phyloP scores from a whole-genome alignment of 2,888 invertebrate genomes.

The Meandrusa payeni region DNA sequence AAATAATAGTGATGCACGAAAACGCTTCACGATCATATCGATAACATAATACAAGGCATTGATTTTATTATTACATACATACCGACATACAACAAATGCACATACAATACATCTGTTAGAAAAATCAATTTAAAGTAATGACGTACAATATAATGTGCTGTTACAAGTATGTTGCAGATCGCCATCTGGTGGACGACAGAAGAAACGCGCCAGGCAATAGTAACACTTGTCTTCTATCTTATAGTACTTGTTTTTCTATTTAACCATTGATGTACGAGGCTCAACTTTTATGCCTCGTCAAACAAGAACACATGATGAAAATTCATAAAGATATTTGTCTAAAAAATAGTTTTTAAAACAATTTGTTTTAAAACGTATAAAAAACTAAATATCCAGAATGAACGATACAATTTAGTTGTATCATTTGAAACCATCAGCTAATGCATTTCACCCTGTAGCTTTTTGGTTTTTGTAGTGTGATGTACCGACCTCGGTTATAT shows the following conservation, averaged over 20 bases:
- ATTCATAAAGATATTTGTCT: too few relatives aligned
- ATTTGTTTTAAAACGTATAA: neutral
- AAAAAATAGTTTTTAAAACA: too few relatives aligned
- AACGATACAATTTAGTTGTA: neutral
- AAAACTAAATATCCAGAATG: neutral
- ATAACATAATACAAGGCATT: constrained; percentile 7
- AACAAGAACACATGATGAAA: too few relatives aligned
- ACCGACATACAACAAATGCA: neutral
- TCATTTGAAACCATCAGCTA: constrained; percentile 13
- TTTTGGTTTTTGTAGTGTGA: constrained; percentile 32
- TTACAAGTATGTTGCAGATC: constrained; percentile 64
- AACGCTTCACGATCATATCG: constrained; percentile 4
- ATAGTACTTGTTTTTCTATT: neutral
- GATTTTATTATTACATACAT: neutral
- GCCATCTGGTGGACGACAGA: constrained; percentile 51
- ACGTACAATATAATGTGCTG: constrained; percentile 16
- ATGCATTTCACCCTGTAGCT: constrained; percentile 32
- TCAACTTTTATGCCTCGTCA: too few relatives aligned
- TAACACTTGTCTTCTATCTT: constrained; percentile 7
- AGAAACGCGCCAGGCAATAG: constrained; percentile 38
- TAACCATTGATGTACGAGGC: neutral
- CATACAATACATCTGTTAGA: too few relatives aligned
- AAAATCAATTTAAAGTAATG: constrained; percentile 1
- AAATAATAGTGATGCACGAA: too few relatives aligned
- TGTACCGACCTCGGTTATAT: constrained; percentile 30